phyloP scores from a whole-genome alignment of 2,113 vertebrate species.

The Callionymus lyra region DNA sequence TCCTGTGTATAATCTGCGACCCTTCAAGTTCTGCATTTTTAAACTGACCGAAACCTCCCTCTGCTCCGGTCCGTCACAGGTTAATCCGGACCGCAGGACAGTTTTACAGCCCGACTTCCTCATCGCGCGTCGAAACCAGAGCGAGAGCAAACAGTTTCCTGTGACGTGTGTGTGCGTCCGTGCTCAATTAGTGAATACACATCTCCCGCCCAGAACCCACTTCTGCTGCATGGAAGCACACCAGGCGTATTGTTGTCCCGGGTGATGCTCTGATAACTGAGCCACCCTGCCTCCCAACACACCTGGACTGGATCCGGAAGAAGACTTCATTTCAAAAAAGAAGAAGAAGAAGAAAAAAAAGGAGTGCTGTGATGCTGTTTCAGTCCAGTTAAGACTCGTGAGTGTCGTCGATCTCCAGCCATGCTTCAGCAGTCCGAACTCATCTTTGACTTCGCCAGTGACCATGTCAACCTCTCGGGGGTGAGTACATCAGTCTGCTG shows the following conservation, averaged over 20 bases:
- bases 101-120: slow-evolving; percentile 53
- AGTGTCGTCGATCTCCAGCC: slow-evolving; percentile 18
- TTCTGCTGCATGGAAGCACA: slow-evolving; percentile 10
- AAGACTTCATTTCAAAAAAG: slow-evolving; percentile 4
- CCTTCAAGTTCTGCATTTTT: too few species aligned
- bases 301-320: slow-evolving; percentile 4
- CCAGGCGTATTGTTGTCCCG: background rate
- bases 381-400: slow-evolving; percentile 12
- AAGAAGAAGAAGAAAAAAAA: slow-evolving; percentile 5
- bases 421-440: slow-evolving; percentile 81
- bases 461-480: slow-evolving; percentile 83
- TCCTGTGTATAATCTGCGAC: background rate
- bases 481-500: slow-evolving; percentile 33
- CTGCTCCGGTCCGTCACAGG: slow-evolving; percentile 20
- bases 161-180: slow-evolving; percentile 44
- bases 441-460: slow-evolving; percentile 89
- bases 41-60: too few species aligned
- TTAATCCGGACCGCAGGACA: slow-evolving; percentile 51
- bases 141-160: slow-evolving; percentile 42
- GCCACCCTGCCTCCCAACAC: background rate
- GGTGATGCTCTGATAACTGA: background rate
- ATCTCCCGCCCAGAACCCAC: slow-evolving; percentile 5
- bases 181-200: slow-evolving; percentile 36
- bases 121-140: slow-evolving; percentile 34
- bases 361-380: slow-evolving; percentile 29